Evolutionary conservation across 1,140 invertebrate species (phyloP), one percentile per base, ranked within the genome.

Genomic region (Procambarus virginalis): DNA sequence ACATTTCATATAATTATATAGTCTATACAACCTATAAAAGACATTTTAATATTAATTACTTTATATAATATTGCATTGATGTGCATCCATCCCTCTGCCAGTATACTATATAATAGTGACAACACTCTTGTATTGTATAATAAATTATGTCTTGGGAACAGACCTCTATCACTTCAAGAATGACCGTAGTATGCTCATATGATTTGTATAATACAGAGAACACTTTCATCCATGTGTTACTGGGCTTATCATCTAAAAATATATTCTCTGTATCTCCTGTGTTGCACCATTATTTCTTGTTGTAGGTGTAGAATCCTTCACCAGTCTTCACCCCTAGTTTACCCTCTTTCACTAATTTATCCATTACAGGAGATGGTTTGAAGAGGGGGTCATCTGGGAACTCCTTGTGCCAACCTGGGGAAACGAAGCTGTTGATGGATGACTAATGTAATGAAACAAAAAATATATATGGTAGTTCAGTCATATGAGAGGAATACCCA

Each of bases 281-380:
- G 34, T 22, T 9, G n/a, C 68, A 9, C 6, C 34, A 5, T 68
- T 14, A 68, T 49, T 84, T 93, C 92, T 95, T 95, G 48, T 94
- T 93, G 93, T 98, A 97, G 92, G 96, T 96, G 93, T 98, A 98
- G 93, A 97, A 98, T 64, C 98, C 98, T 95, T 98, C 96, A 2
- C 97, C 97, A 77, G 96, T 94, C 94, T 98, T 98, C 2, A 95
- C 94, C 6, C 98, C 98, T 0, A 97, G 93, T 94, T 98, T 98
- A 51, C 97, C 97, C 93, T 97, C 96, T 17, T 94, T 92, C 3
- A 98, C 97, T 83, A 98, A 93, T 93, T 97, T 96, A 87, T 97
- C 95, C 9, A 98, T 90, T 9, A 96, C 92, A 60, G 95, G 94
- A 73, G 95, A 95, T 2, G 96, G 96, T 73, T 96, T 95, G 94